Base-by-base conservation (phyloP, 2,888 invertebrate species). In the Drosophila helvetica region DNA sequence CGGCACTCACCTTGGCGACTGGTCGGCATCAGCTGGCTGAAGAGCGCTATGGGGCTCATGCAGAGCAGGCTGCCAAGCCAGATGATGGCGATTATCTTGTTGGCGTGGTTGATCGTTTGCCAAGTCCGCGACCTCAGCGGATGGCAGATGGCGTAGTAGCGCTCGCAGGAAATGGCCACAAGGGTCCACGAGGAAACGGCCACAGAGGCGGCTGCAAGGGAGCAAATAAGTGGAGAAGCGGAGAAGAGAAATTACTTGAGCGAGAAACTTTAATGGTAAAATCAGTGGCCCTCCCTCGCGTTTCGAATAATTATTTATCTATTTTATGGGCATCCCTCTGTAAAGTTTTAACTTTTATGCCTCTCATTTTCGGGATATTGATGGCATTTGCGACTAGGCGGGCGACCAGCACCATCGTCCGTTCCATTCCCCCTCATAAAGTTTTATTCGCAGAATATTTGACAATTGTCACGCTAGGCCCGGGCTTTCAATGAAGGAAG, bases 141-240 rank as follows among this genome's bases (percentile, higher is more conserved):
- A 88, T 95, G 94, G 89, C 96, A 96, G 83, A 96, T 96, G 77
- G 96, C 96, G 90, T 95, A 96, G 91, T 96, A 96, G 18, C 96
- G 93, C 90, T 96, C 96, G 78, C 96, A 93, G 17, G 96, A 96
- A 73, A 96, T 96, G 51, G 95, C 95, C 33, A 96, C 96, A 77
- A 96, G 89, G 0, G 96, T 96, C 94, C 96, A 96, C 2, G 95
- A 95, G 30, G 95, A 95, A 5, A 96, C 96, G 3, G 95, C 94
- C 43, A 96, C 96, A 0, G 95, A 95, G 73, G 95, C 94, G 53
- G 95, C 96, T 96, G 93, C 8, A 79, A 78, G 15, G n/a, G 3
- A 47, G 15, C 15, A 15, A 5, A 1, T 25, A 5, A 22, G 22
- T 22, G 18, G n/a, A 30, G 15, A 10, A 18, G 38, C 22, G 4